phyloP scores from a whole-genome alignment of 1,140 invertebrate species.

The Eurosta solidaginis region DNA sequence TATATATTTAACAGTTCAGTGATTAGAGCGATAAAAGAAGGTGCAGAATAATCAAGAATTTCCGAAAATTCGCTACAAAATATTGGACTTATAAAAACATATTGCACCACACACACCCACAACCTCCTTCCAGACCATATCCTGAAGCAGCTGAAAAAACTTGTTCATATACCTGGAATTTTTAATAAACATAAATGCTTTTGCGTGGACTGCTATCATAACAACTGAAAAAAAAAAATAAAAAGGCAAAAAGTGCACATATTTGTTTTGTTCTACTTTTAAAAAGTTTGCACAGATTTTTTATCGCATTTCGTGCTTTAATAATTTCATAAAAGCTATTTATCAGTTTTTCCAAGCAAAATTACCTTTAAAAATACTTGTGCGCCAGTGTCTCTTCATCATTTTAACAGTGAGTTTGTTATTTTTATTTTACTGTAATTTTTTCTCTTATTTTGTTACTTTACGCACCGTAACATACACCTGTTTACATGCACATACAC shows the following conservation, averaged over 20 bases:
- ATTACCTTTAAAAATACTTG: neutral
- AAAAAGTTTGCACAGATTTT: neutral
- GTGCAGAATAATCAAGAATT: no score
- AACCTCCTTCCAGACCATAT: no score
- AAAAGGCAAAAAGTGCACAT: neutral
- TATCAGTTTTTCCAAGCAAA: neutral
- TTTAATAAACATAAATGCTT: slow-evolving; percentile 20
- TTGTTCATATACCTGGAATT: slow-evolving; percentile 14
- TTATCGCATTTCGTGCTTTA: neutral
- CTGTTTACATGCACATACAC: neutral
- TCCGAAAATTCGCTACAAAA: neutral
- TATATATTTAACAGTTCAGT: no score
- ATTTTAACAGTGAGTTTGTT: neutral
- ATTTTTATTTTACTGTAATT: neutral
- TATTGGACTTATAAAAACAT: neutral
- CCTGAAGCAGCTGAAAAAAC: neutral
- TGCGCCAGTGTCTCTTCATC: neutral
- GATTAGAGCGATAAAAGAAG: no score
- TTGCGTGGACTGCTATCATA: neutral
- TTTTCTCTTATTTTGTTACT: no score
- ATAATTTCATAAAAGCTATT: neutral
- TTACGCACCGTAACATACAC: neutral
- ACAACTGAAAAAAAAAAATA: neutral
- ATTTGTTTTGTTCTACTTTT: slow-evolving; percentile 13
- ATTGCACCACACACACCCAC: neutral